Conservation (phyloP, 1,140 invertebrate species). For the Zaprionus lachaisei region DNA sequence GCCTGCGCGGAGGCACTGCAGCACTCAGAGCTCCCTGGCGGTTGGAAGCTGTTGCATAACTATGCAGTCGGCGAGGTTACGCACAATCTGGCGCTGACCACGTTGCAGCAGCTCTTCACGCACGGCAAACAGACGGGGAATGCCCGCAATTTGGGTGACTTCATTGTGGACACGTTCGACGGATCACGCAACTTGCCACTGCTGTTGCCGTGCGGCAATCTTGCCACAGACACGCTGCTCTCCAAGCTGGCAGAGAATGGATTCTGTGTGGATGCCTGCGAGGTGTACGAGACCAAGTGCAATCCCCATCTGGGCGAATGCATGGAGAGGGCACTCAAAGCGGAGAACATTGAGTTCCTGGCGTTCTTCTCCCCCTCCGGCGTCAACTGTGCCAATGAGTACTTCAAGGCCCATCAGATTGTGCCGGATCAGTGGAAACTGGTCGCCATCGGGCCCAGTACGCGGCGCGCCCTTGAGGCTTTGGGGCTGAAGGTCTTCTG, state of each 20-base stretch:
- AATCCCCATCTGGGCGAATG: constrained; percentile 84
- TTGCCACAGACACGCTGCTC: constrained; percentile 85
- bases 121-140: constrained; percentile 85
- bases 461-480: constrained; percentile 70
- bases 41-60: constrained; percentile 85
- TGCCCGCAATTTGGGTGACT: constrained; percentile 85
- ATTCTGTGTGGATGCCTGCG: constrained; percentile 85
- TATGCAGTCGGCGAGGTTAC: constrained; percentile 86
- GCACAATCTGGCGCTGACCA: constrained; percentile 83
- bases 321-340: constrained; percentile 84
- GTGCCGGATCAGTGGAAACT: constrained; percentile 71
- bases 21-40: constrained; percentile 79
- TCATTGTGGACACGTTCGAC: constrained; percentile 85
- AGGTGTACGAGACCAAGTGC: constrained; percentile 86
- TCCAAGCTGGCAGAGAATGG: constrained; percentile 81
- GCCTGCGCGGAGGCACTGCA: constrained; percentile 84
- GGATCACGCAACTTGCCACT: constrained; percentile 80
- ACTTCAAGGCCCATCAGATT: constrained; percentile 63
- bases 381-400: constrained; percentile 73
- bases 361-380: constrained; percentile 87
- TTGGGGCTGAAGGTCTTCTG: constrained; percentile 69
- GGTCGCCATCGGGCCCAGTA: constrained; percentile 83
- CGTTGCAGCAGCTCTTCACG: constrained; percentile 85
- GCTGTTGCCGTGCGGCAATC: constrained; percentile 86
- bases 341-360: constrained; percentile 84